Evolutionary conservation across 2,113 vertebrate genomes (phyloP).

Genomic region (Hyperopisus bebe): DNA sequence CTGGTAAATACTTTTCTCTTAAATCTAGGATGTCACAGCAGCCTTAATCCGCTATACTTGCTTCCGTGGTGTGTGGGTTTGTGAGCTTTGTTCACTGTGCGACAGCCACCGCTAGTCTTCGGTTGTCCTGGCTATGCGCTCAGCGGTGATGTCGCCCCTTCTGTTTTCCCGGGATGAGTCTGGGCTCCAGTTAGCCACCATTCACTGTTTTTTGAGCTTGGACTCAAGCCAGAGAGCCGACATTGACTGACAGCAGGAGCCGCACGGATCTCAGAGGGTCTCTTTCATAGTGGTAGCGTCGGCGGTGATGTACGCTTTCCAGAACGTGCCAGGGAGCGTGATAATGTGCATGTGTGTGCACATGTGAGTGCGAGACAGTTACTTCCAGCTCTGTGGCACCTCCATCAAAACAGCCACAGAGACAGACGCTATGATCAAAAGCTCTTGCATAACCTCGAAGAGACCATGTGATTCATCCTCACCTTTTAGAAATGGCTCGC

Average conservation of each 20-base stretch:
- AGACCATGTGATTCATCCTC: neutral
- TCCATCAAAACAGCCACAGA: neutral
- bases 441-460: neutral
- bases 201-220: neutral
- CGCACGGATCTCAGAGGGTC: neutral
- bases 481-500: neutral
- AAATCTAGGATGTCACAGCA: neutral
- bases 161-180: neutral
- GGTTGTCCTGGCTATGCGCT: neutral
- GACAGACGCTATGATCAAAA: neutral
- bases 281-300: neutral
- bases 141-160: neutral
- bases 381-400: neutral
- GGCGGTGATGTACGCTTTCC: neutral
- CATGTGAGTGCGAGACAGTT: neutral
- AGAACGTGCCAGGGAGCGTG: neutral
- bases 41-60: neutral
- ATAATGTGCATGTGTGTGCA: neutral
- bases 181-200: neutral
- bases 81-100: neutral
- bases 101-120: neutral
- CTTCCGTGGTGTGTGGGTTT: slow-evolving; percentile 7
- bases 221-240: neutral
- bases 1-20: neutral
- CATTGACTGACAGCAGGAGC: neutral